These are phyloP conservation scores for Zootermopsis nevadensis DNA, from an alignment of 2,888 invertebrate genomes.

Conservation along the genomic window DNA sequence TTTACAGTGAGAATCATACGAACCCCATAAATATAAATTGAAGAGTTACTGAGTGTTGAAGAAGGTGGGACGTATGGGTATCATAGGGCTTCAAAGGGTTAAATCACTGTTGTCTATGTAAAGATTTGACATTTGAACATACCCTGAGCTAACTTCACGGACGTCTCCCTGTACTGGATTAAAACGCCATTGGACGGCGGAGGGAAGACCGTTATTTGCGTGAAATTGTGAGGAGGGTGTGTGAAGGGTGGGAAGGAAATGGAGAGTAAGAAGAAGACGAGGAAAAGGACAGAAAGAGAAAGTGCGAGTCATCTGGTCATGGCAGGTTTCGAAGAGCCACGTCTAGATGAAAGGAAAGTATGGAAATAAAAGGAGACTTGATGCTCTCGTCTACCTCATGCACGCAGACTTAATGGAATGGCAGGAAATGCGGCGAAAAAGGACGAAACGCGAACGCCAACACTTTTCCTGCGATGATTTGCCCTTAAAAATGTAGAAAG, in stretches of 20 bases:
- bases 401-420: slow-evolving; percentile 35
- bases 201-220: slow-evolving; percentile 22
- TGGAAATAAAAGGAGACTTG: slow-evolving; percentile 40
- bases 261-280: slow-evolving; percentile 32
- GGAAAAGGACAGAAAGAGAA: neutral
- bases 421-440: neutral
- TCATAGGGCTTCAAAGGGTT: too few relatives aligned
- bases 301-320: slow-evolving; percentile 42
- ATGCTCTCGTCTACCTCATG: neutral
- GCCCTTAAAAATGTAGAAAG: neutral
- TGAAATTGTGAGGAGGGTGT: neutral
- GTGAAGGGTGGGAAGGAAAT: slow-evolving; percentile 19
- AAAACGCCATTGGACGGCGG: neutral
- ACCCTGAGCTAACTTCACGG: neutral
- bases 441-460: neutral
- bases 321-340: slow-evolving; percentile 45
- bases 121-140: neutral
- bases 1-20: too few relatives aligned
- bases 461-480: neutral
- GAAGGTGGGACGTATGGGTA: too few relatives aligned
- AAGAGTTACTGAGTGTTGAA: too few relatives aligned
- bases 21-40: too few relatives aligned
- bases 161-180: neutral
- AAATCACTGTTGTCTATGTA: neutral
- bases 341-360: slow-evolving; percentile 44